Evolutionary conservation across 1,140 invertebrate genomes (phyloP).

Genomic region (Homalodisca vitripennis): DNA sequence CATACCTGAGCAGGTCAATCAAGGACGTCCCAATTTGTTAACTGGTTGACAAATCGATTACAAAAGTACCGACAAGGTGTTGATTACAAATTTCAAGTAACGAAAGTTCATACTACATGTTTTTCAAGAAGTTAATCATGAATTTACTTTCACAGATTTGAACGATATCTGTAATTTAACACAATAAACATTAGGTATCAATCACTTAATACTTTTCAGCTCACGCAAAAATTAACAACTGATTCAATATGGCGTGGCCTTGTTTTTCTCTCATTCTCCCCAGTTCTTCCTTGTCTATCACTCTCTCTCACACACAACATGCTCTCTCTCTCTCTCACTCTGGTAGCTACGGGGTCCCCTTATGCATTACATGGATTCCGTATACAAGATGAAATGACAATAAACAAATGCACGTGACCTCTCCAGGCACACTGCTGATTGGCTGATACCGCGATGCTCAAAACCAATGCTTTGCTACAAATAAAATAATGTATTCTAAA

Average conservation of each 20-base stretch:
- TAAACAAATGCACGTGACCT: conserved; percentile 36
- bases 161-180: neutral
- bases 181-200: neutral
- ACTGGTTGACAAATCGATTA: conserved; percentile 44
- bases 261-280: conserved; percentile 46
- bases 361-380: conserved; percentile 38
- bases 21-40: conserved; percentile 44
- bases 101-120: neutral
- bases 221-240: conserved; percentile 42
- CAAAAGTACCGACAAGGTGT: conserved; percentile 41
- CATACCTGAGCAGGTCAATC: conserved; percentile 43
- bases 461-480: conserved; percentile 1
- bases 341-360: conserved; percentile 42
- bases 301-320: conserved; percentile 33
- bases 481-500: no score
- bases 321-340: conserved; percentile 35
- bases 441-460: conserved; percentile 8
- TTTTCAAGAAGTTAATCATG: neutral
- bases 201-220: conserved; percentile 29
- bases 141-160: neutral
- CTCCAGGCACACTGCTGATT: conserved; percentile 20
- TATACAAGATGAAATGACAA: conserved; percentile 35
- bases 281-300: conserved; percentile 39
- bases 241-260: conserved; percentile 50
- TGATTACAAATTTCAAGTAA: conserved; percentile 31